Base-by-base conservation (phyloP, 2,113 vertebrate genomes). In the Phaethornis superciliosus region DNA sequence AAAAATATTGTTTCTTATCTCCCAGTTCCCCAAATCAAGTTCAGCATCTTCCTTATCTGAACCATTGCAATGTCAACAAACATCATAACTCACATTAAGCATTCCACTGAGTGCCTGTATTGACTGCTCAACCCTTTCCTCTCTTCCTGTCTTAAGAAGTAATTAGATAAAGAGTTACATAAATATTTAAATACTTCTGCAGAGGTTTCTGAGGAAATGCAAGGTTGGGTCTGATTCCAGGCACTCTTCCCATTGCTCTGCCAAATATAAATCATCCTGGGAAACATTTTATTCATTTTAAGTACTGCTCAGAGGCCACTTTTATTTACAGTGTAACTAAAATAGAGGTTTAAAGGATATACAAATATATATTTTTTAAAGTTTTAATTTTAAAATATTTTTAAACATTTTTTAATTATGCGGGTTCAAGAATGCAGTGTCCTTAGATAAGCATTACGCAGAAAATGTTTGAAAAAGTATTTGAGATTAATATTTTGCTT, bases 141-240 rank as follows among this genome's bases (percentile, higher is more conserved):
- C 79, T 83, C 76, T 94, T 95, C 91, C 94, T 95, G 91, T 85
- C 81, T 85, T 85, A 83, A 81, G 82, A 81, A 96, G 62, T 54
- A 83, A 95, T 93, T 91, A 94, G 91, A 88, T 86, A 74, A 93
- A 85, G 71, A 74, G 54, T 91, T 91, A 83, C 30, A 88, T 96
- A 96, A 95, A 95, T 95, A 96, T 91, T 93, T 91, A 81, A 94
- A 81, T 88, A 81, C 75, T 95, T 95, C 46, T 83, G 40, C 33
- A n/a, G 91, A 71, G 49, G 7, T 93, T 81, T 94, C 72, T 81
- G 35, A 71, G 79, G 80, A 95, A 95, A 88, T 70, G 68, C 56
- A 88, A 85, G n/a, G 72, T 46, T 86, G 40, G 32, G 71, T 83
- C 68, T 86, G 60, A 68, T 85, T 89, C 79, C 54, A 90, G 88